Evolutionary conservation across 2,888 invertebrate genomes (phyloP).

Genomic region (Odontocerum albicorne): DNA sequence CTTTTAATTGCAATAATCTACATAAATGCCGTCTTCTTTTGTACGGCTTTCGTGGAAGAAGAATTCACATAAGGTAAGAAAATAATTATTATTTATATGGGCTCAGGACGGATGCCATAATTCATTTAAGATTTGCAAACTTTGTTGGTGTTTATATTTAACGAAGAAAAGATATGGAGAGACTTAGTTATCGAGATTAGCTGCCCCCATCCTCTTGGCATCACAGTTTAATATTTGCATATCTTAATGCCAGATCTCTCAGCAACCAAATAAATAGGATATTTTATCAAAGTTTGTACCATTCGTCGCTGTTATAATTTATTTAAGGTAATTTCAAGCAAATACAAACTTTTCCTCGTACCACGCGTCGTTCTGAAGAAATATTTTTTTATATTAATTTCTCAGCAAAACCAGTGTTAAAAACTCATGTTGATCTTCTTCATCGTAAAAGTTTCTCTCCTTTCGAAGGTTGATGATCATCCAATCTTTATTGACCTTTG

Average conservation of each 20-base stretch:
- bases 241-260: slow-evolving; percentile 24
- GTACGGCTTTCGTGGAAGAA: slow-evolving; percentile 21
- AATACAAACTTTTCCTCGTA: no score
- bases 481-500: no score
- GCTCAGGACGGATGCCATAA: slow-evolving; percentile 3
- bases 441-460: no score
- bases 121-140: slow-evolving; percentile 22
- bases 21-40: slow-evolving; percentile 18
- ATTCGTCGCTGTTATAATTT: background rate
- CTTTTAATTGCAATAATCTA: no score
- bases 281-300: slow-evolving; percentile 13
- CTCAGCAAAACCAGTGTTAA: no score
- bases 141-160: slow-evolving; percentile 6
- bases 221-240: slow-evolving; percentile 22
- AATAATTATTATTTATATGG: slow-evolving; percentile 20
- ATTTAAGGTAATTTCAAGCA: no score
- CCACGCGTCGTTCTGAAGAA: no score
- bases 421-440: no score
- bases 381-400: no score
- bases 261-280: slow-evolving; percentile 22
- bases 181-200: slow-evolving; percentile 19
- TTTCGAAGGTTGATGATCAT: no score
- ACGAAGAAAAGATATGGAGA: slow-evolving; percentile 2
- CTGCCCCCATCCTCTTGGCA: slow-evolving; percentile 2
- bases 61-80: slow-evolving; percentile 24